phyloP scores from a whole-genome alignment of 2,113 vertebrate species.

The Dendrocopos noguchii region DNA sequence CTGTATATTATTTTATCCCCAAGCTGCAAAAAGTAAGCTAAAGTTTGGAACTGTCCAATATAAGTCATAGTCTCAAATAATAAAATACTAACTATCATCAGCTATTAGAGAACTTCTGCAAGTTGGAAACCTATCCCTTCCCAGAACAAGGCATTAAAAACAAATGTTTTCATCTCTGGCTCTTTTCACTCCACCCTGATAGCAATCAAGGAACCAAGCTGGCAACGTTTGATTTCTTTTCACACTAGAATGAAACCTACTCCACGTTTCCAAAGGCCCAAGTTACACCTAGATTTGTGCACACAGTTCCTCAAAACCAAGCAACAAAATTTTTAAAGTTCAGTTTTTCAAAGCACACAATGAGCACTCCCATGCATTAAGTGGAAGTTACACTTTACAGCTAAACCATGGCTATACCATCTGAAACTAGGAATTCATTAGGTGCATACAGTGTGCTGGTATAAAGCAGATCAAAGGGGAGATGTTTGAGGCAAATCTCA shows the following conservation, averaged over 20 bases:
- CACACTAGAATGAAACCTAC: not conserved
- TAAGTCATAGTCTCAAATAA: not conserved
- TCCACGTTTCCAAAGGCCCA: not conserved
- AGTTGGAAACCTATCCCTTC: not conserved
- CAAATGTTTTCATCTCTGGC: slow-evolving; percentile 12
- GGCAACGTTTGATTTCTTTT: not conserved
- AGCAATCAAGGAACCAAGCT: not conserved
- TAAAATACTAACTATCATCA: slow-evolving; percentile 1
- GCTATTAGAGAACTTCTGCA: not conserved
- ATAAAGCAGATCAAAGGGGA: not conserved
- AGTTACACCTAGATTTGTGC: not conserved
- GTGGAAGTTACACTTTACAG: not conserved
- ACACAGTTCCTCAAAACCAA: not conserved
- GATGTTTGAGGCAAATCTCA: not conserved
- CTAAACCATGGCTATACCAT: not conserved
- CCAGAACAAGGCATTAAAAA: not conserved
- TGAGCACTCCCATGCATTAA: not conserved
- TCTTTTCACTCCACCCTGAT: not conserved
- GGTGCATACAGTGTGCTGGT: not conserved
- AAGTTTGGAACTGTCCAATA: not conserved
- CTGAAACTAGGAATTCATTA: not conserved
- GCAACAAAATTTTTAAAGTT: not conserved
- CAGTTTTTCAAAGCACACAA: not conserved
- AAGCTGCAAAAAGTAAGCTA: not conserved
- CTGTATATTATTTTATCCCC: not conserved